phyloP scores from a whole-genome alignment of 37 sponge, comb jelly and placozoan genomes.

The Amphimedon queenslandica region DNA sequence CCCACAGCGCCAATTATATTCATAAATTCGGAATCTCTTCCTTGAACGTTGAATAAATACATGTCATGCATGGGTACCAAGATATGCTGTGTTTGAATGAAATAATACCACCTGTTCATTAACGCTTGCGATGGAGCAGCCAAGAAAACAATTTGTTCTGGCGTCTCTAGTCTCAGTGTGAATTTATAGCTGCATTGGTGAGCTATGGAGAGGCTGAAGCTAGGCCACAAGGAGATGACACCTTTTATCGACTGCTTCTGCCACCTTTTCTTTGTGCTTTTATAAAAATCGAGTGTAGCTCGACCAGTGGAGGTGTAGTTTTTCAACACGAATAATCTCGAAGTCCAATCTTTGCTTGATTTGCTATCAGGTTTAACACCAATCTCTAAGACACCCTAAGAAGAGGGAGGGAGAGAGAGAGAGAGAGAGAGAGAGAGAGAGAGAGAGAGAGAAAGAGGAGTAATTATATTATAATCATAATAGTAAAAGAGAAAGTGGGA shows the following conservation, averaged over 20 bases:
- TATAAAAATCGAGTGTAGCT: slow-evolving; percentile 58
- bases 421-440: too few relatives aligned
- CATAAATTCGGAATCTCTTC: background rate
- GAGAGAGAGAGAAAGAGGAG: too few relatives aligned
- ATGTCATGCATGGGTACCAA: slow-evolving; percentile 11
- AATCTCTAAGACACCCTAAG: slow-evolving; percentile 60
- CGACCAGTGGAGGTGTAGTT: slow-evolving; percentile 6
- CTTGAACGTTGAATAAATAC: slow-evolving; percentile 11
- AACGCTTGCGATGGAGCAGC: slow-evolving; percentile 12
- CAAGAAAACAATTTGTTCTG: slow-evolving; percentile 15
- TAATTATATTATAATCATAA: too few relatives aligned
- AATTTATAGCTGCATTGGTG: slow-evolving; percentile 52
- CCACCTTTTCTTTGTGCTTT: slow-evolving; percentile 62
- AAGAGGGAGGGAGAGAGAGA: background rate
- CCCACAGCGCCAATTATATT: slow-evolving; percentile 29
- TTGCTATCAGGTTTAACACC: slow-evolving; percentile 22
- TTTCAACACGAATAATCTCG: slow-evolving; percentile 54
- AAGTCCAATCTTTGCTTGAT: slow-evolving; percentile 54
- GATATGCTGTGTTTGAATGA: slow-evolving; percentile 42
- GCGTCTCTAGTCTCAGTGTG: slow-evolving; percentile 22
- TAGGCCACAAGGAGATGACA: slow-evolving; percentile 6
- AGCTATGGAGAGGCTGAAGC: slow-evolving; percentile 42
- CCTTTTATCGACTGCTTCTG: slow-evolving; percentile 49
- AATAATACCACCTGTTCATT: slow-evolving; percentile 63
- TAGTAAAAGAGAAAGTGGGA: too few relatives aligned